Conservation (phyloP, 2,888 invertebrate species). For the Bombyx huttoni region DNA sequence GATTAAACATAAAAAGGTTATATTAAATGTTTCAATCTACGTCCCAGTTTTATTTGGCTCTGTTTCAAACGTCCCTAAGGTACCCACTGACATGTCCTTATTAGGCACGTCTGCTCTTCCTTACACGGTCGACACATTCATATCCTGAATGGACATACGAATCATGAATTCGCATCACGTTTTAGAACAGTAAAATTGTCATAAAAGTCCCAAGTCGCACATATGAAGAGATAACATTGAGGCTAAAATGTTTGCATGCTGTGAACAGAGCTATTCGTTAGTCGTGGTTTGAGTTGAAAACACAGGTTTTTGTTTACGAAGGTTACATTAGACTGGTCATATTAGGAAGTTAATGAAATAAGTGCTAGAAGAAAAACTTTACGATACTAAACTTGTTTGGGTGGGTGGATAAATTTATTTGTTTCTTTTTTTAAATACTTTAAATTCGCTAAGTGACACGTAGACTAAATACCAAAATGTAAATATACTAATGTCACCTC, state of each 20-base stretch:
- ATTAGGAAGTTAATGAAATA: not conserved
- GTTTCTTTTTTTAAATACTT: too few species aligned
- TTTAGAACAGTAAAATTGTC: conserved; percentile 1
- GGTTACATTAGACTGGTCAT: not conserved
- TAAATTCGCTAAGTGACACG: too few species aligned
- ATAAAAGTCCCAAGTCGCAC: conserved; percentile 2
- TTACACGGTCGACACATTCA: not conserved
- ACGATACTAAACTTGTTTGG: too few species aligned
- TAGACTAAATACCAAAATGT: too few species aligned
- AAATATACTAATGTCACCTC: too few species aligned
- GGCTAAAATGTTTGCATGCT: conserved; percentile 1
- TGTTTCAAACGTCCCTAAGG: too few species aligned
- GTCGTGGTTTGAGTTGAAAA: not conserved
- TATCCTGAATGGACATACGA: not conserved
- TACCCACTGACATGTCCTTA: not conserved
- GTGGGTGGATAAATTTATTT: too few species aligned
- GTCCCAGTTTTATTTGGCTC: too few species aligned
- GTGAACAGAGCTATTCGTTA: not conserved
- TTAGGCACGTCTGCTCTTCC: not conserved
- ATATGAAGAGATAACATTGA: not conserved
- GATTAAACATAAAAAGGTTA: too few species aligned
- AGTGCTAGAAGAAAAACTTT: too few species aligned
- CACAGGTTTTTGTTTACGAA: not conserved
- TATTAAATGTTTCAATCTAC: too few species aligned
- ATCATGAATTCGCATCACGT: conserved; percentile 1